Evolutionary conservation across 2,888 invertebrate genomes (phyloP), one percentile per base, ranked within the genome.

Genomic region (Biston betularia): DNA sequence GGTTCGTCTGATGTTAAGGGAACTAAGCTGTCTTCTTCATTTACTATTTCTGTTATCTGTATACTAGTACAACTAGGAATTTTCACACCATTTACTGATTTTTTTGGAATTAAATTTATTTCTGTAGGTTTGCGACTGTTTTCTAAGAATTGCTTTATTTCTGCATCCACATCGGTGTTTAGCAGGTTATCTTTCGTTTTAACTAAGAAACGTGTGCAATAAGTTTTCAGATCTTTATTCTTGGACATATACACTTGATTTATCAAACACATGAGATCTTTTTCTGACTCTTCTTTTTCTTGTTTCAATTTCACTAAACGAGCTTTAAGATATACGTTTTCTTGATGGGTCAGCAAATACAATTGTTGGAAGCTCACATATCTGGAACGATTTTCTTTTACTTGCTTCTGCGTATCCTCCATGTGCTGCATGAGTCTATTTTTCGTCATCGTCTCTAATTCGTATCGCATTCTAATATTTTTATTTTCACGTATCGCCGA

Each of bases 401-500:
- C 83, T 74, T 83, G 72, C 69, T 82, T 87, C 55, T 89, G 83
- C 0, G 84, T 82, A 12, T 84, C 82, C 73, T 89, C 87, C 33
- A 89, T 82, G 46, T 88, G 78, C 50, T 76, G 77, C 11, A 78
- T 68, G 1, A 91, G 81, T 75, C 89, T 82, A 59, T 82, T 86
- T 79, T 88, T 92, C 0, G 89, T 85, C 78, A 86, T 76, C 1
- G 68, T 82, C 67, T 90, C 88, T 46, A 89, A 75, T 54, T 90
- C 85, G 72, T 83, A 88, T 65, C 83, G 84, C 76, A 81, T 79
- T 77, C 83, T 81, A 35, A 90, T 82, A 67, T 83, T 85, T 81
- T 88, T 90, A 69, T 91, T 92, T 75, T 92, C 90, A 14, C 83
- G 81, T 59, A 89, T 79, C 42, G 87, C 87, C n/a, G 86, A 75